Percentiles rank a stretch among this genome's conserved stretches.
Conservation (phyloP, 30 jellyfish, hydroid and myxozoan species). For the Hydra vulgaris region DNA sequence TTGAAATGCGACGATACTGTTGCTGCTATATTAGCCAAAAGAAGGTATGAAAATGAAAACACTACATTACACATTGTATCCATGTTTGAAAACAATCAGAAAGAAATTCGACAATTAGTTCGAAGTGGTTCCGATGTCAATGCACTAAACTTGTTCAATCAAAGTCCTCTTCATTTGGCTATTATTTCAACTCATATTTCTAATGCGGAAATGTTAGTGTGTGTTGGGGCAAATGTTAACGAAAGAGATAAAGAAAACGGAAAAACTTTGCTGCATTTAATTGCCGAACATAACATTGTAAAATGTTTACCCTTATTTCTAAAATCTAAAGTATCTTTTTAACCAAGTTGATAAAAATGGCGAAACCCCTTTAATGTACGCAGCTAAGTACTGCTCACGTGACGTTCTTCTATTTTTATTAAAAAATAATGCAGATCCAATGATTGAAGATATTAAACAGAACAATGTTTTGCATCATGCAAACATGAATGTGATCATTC, state of each 20-base stretch:
- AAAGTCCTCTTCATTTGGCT: constrained; percentile 21
- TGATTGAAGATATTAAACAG: neutral
- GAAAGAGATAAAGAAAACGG: constrained; percentile 16
- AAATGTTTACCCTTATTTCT: neutral
- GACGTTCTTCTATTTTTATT: constrained; percentile 3
- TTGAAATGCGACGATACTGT: constrained; percentile 16
- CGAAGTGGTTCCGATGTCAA: constrained; percentile 7
- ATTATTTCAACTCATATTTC: neutral
- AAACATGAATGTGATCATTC: neutral
- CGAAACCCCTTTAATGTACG: constrained; percentile 25
- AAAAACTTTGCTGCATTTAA: constrained; percentile 17
- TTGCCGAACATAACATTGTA: neutral
- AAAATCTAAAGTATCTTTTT: neutral
- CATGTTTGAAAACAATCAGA: neutral
- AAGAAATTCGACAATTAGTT: constrained; percentile 16
- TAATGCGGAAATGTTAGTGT: constrained; percentile 8
- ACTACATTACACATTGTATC: constrained; percentile 28
- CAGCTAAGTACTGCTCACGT: neutral
- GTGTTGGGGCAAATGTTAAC: constrained; percentile 3
- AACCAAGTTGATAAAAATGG: constrained; percentile 26
- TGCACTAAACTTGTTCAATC: constrained; percentile 6
- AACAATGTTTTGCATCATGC: constrained; percentile 1
- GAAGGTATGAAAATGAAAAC: constrained; percentile 8
- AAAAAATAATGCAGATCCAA: neutral
- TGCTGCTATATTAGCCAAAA: constrained; percentile 10